These are phyloP conservation scores for Orthonyx spaldingii DNA, from an alignment of 2,113 vertebrate genomes.

Conservation along the genomic window DNA sequence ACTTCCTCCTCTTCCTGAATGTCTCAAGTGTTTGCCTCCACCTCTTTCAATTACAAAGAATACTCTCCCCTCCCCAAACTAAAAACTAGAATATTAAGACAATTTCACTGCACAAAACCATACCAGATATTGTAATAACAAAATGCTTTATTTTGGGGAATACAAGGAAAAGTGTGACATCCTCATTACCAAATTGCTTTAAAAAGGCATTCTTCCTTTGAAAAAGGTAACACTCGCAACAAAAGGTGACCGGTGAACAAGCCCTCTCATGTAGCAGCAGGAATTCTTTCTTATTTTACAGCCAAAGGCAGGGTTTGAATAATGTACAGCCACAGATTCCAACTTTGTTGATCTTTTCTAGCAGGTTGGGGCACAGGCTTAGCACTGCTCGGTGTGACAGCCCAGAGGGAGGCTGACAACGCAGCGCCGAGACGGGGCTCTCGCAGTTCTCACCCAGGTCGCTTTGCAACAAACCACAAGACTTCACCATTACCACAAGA, in stretches of 20 bases:
- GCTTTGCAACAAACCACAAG: slow-evolving; percentile 50
- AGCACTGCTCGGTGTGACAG: background rate
- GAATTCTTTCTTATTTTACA: background rate
- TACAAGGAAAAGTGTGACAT: slow-evolving; percentile 35
- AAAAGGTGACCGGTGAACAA: background rate
- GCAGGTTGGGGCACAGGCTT: background rate
- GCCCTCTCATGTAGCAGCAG: background rate
- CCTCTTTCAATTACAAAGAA: background rate
- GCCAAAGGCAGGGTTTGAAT: background rate
- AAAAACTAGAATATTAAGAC: background rate
- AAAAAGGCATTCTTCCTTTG: slow-evolving; percentile 12
- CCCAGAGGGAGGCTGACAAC: background rate
- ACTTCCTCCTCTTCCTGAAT: background rate
- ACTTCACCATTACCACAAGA: slow-evolving; percentile 59
- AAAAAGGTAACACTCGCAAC: background rate
- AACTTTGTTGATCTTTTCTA: background rate
- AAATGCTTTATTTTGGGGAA: slow-evolving; percentile 47
- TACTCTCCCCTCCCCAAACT: background rate
- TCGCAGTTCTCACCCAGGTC: background rate
- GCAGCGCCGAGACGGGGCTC: background rate
- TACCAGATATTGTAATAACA: background rate
- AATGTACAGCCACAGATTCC: background rate
- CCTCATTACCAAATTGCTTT: slow-evolving; percentile 2
- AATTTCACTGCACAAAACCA: background rate
- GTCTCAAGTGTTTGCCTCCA: background rate